Base-by-base conservation (phyloP, 2,113 vertebrate species). In the Hippocampus mohnikei region DNA sequence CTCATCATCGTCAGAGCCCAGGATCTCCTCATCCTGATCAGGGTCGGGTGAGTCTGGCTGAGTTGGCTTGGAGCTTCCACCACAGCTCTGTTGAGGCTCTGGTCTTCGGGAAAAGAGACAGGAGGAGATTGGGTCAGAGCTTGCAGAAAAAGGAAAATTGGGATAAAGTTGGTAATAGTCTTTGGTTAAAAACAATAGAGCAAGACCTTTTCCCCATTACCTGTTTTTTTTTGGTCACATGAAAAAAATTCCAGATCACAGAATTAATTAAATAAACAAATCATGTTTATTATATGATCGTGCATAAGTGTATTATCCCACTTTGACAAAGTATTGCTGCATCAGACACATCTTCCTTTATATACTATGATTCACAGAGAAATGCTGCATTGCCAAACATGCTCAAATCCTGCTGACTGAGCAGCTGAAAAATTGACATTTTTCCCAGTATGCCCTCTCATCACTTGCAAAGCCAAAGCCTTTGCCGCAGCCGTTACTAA, bases 1-100 rank as follows among this genome's bases (percentile, higher is more conserved):
- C 69, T 99, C 97, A 16, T 99, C 97, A 0, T 99, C 96, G 69
- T 98, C 97, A 18, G 96, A 98, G 23, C 97, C 97, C 84, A 98
- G 88, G 82, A 98, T 98, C 90, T 98, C 96, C 65, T 99, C 96
- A 66, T 98, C 95, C 76, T 96, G 95, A 74, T 98, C 95, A 2
- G 95, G 96, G 16, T 93, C 85, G 0, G 96, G 93, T 65, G 91
- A 95, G 80, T 98, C 94, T 0, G 93, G 84, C 27, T 94, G 93
- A 62, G 83, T 84, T 0, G 73, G 52, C 69, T 94, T 91, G 73
- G 93, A 87, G 42, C 92, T 90, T 41, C 94, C 93, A 73, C 95
- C 91, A 42, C 93, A 93, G 59, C 87, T 81, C 33, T 85, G n/a
- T n/a, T n/a, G 84, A 82, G 93, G 92, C 87, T 96, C 95, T 27